These are phyloP conservation scores for Hirudinaria manillensis DNA, from an alignment of 2,888 invertebrate species.

Conservation along the genomic window DNA sequence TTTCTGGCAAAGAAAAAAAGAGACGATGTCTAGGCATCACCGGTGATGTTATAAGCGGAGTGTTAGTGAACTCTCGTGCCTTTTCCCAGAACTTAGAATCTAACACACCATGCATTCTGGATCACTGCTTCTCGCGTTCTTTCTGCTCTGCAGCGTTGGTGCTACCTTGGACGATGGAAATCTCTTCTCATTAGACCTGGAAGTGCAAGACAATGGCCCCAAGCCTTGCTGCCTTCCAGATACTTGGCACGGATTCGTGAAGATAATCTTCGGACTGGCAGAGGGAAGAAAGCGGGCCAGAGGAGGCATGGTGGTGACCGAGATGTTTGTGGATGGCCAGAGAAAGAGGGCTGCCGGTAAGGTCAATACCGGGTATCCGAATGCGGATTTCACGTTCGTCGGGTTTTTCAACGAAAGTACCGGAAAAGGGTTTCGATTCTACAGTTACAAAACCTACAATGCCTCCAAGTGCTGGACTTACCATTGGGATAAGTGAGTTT, in stretches of 20 bases:
- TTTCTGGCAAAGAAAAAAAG: no score
- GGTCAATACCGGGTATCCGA: constrained; percentile 1
- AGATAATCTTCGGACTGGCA: constrained; percentile 1
- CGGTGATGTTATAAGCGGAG: no score
- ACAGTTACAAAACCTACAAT: not conserved
- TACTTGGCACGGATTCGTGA: constrained; percentile 17
- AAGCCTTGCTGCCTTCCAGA: constrained; percentile 29
- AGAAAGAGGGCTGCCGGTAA: constrained; percentile 22
- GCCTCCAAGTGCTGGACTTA: constrained; percentile 14
- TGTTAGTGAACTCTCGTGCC: no score
- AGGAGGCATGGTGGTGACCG: not conserved
- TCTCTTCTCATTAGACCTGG: no score
- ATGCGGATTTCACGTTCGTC: not conserved
- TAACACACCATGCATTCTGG: no score
- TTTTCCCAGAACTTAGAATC: no score
- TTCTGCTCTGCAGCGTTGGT: no score
- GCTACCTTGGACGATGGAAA: no score
- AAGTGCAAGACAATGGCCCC: not conserved
- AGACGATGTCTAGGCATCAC: no score
- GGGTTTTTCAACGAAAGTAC: constrained; percentile 12
- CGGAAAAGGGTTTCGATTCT: constrained; percentile 21
- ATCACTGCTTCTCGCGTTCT: no score
- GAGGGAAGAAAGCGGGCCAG: not conserved
- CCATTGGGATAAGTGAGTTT: not conserved
- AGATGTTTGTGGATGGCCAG: constrained; percentile 24